These are phyloP conservation scores for Ligdia adustata DNA, from an alignment of 2,888 invertebrate genomes.

Conservation along the genomic window DNA sequence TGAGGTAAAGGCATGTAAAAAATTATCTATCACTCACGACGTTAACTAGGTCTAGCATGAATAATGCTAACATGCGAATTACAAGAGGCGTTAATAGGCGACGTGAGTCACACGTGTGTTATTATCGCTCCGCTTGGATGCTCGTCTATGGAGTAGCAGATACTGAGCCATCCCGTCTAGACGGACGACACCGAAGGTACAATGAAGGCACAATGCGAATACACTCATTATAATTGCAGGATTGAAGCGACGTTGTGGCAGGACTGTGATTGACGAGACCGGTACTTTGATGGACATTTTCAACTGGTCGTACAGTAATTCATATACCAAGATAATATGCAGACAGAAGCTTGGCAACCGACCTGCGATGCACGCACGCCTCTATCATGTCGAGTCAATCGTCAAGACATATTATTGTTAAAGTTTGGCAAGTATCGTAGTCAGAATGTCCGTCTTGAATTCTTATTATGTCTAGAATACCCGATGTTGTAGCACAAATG, in stretches of 20 bases:
- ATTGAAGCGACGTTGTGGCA: background rate
- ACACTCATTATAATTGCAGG: conserved; percentile 3
- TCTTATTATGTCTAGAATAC: no score
- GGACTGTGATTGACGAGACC: no score
- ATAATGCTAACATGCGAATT: conserved; percentile 62
- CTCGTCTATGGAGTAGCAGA: conserved; percentile 21
- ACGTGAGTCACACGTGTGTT: conserved; percentile 61
- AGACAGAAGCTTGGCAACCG: no score
- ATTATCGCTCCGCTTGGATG: conserved; percentile 52
- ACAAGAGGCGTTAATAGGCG: conserved; percentile 57
- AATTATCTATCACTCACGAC: conserved; percentile 48
- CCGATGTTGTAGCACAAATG: no score
- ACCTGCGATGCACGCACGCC: no score
- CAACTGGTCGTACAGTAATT: no score
- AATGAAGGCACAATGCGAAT: conserved; percentile 1
- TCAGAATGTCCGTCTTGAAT: no score
- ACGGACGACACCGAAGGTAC: conserved; percentile 13
- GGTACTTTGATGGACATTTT: no score
- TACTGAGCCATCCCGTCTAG: conserved; percentile 21
- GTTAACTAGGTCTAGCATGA: conserved; percentile 62
- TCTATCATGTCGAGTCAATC: no score
- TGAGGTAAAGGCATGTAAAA: conserved; percentile 37
- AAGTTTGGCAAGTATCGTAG: no score
- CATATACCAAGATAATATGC: no score
- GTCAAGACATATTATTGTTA: no score